Evolutionary conservation across 2,113 vertebrate species (phyloP).

Genomic region (Danionella cerebrum): DNA sequence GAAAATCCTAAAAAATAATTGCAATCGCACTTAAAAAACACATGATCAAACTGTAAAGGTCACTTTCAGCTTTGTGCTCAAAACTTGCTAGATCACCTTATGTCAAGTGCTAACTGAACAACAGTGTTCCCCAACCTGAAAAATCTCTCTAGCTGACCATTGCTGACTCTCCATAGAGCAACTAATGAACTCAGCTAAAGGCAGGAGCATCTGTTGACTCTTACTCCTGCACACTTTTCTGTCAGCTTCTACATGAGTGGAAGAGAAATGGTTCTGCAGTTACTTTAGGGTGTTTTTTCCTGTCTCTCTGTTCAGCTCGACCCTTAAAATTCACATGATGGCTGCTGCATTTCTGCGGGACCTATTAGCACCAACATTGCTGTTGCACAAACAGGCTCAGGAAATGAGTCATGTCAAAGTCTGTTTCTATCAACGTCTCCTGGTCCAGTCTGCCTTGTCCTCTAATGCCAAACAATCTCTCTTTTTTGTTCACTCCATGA

Average conservation of each 20-base stretch:
- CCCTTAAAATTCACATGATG: conserved; percentile 3
- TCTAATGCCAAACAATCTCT: conserved; percentile 53
- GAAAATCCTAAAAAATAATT: background rate
- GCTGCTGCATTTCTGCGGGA: conserved; percentile 31
- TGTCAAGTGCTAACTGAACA: background rate
- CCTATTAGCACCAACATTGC: conserved; percentile 33
- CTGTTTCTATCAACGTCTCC: conserved; percentile 12
- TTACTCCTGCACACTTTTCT: background rate
- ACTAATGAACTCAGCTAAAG: conserved; percentile 6
- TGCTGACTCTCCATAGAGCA: background rate
- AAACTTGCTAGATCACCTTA: background rate
- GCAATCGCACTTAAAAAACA: background rate
- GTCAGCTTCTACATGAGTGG: background rate
- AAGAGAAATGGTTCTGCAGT: conserved; percentile 1
- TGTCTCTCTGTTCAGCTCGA: background rate
- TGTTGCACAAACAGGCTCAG: conserved; percentile 20
- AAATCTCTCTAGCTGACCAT: background rate
- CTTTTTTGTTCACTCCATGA: conserved; percentile 49
- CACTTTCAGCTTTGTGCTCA: background rate
- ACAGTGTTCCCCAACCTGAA: background rate
- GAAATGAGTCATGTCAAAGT: conserved; percentile 39
- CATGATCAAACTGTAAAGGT: background rate
- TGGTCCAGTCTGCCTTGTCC: background rate
- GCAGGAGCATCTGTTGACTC: background rate
- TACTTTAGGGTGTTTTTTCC: background rate